phyloP scores from a whole-genome alignment of 2,888 invertebrate genomes.

The Thalpophila matura region DNA sequence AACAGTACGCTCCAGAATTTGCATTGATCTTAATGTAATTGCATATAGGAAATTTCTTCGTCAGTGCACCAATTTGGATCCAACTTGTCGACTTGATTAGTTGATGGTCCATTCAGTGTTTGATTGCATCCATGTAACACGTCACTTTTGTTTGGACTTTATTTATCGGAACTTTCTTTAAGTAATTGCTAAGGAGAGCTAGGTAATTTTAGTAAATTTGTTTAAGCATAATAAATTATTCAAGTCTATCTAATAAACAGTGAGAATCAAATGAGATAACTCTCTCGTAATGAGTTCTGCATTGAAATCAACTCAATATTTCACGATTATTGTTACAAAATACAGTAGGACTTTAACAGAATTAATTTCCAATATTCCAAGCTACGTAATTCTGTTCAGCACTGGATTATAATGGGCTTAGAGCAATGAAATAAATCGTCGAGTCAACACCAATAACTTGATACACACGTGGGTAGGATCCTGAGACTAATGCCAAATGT shows the following conservation, averaged over 20 bases:
- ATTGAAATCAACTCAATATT: constrained; percentile 50
- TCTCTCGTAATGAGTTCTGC: constrained; percentile 36
- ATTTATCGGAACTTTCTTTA: constrained; percentile 61
- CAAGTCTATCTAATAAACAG: constrained; percentile 31
- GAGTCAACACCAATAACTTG: constrained; percentile 68
- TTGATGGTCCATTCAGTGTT: constrained; percentile 76
- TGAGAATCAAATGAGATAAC: constrained; percentile 39
- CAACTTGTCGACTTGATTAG: constrained; percentile 68
- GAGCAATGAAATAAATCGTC: constrained; percentile 73
- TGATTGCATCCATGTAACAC: constrained; percentile 62
- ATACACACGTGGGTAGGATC: constrained; percentile 72
- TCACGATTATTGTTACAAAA: constrained; percentile 51
- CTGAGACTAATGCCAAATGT: constrained; percentile 67
- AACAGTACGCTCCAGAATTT: constrained; percentile 86
- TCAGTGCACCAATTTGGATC: constrained; percentile 70
- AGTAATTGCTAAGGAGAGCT: constrained; percentile 42
- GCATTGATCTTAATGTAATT: constrained; percentile 80
- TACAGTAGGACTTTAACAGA: constrained; percentile 45
- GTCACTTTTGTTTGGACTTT: constrained; percentile 57
- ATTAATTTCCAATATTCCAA: constrained; percentile 60
- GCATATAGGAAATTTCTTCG: constrained; percentile 66
- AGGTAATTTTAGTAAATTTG: constrained; percentile 38
- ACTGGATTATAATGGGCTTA: constrained; percentile 68
- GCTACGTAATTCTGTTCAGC: constrained; percentile 65
- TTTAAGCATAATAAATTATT: constrained; percentile 37